A percentile compares a stretch with the other conserved stretches of the same genome.
Conservation (phyloP, 2,797 vertebrate species). For the Amazonetta brasiliensis region DNA sequence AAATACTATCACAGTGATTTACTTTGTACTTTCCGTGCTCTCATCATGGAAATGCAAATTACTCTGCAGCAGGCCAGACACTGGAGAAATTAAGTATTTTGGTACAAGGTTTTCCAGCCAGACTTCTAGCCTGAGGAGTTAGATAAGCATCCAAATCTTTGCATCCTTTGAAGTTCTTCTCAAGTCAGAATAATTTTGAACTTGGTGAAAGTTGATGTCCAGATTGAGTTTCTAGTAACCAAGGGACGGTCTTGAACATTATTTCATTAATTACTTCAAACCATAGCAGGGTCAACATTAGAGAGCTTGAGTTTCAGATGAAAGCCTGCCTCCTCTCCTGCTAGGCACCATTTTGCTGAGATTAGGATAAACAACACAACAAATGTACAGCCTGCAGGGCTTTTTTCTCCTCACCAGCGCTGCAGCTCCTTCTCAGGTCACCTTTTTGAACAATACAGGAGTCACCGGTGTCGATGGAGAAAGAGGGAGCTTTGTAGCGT, state of each 20-base stretch:
- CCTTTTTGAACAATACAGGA: neutral
- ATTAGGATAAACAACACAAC: neutral
- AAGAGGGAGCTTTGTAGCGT: neutral
- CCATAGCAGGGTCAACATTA: neutral
- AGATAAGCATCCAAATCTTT: neutral
- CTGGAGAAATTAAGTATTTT: neutral
- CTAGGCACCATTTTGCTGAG: neutral
- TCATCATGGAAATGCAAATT: neutral
- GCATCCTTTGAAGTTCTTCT: conserved; percentile 18
- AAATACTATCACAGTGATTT: neutral
- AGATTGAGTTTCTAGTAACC: neutral
- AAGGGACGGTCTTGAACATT: neutral
- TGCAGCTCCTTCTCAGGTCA: neutral
- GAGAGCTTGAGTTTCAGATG: neutral
- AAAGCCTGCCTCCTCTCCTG: neutral
- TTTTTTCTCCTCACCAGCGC: neutral
- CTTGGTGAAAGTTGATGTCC: neutral
- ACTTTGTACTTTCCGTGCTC: neutral
- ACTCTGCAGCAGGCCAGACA: neutral
- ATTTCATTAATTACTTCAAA: neutral
- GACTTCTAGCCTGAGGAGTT: neutral
- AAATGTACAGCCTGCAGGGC: neutral
- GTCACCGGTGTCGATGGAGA: neutral
- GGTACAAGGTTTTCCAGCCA: neutral
- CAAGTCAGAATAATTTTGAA: neutral